Percentiles rank a stretch among this genome's conserved stretches.
These are phyloP conservation scores for Spinus pinus DNA, from an alignment of 2,797 vertebrate species.

Conservation along the genomic window DNA sequence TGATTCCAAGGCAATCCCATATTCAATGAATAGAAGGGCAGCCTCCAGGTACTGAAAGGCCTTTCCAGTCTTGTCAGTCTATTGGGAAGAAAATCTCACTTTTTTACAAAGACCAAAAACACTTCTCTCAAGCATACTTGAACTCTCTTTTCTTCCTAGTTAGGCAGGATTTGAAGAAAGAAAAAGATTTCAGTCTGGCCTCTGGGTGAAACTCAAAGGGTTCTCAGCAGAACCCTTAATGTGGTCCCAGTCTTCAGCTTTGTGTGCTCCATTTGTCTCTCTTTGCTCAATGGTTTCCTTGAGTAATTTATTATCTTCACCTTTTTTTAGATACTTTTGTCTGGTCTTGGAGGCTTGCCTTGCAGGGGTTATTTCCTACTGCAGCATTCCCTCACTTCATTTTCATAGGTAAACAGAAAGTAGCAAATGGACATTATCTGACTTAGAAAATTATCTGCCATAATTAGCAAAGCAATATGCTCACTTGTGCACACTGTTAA, in stretches of 20 bases:
- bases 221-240: not conserved
- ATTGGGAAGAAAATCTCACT: not conserved
- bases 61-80: slow-evolving; percentile 88
- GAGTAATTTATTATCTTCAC: not conserved
- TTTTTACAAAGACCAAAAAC: not conserved
- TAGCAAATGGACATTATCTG: not conserved
- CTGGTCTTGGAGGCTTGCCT: not conserved
- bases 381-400: not conserved
- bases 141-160: not conserved
- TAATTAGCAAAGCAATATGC: not conserved
- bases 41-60: slow-evolving; percentile 91
- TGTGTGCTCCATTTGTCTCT: not conserved
- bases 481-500: not conserved
- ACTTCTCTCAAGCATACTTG: not conserved
- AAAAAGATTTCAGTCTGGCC: not conserved
- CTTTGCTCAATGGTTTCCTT: not conserved
- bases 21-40: slow-evolving; percentile 88
- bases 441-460: not conserved
- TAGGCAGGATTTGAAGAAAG: not conserved
- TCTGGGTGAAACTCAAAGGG: not conserved
- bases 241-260: not conserved
- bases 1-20: slow-evolving; percentile 87
- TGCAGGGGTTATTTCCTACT: not conserved
- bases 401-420: not conserved
- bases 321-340: not conserved